These are phyloP conservation scores for Enteromius argenteus DNA, from an alignment of 2,797 vertebrate genomes.

Conservation along the genomic window DNA sequence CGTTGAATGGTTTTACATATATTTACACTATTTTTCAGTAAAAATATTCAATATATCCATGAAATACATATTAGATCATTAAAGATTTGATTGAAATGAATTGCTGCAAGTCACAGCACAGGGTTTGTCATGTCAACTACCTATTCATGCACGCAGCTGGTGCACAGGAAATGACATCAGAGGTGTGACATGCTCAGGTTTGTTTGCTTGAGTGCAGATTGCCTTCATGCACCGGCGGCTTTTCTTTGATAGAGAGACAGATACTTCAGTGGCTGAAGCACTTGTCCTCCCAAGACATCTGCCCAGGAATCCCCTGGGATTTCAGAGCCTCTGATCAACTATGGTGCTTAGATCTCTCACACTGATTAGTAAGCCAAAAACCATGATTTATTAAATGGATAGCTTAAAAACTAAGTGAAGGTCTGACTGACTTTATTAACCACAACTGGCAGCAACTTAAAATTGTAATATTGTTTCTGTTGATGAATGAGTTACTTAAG, in stretches of 20 bases:
- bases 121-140: slow-evolving; percentile 15
- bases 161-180: slow-evolving; percentile 27
- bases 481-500: not conserved
- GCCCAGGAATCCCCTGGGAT: slow-evolving; percentile 5
- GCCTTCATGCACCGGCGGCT: slow-evolving; percentile 18
- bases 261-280: slow-evolving; percentile 27
- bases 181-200: slow-evolving; percentile 29
- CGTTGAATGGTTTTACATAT: not conserved
- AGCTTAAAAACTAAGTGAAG: slow-evolving; percentile 9
- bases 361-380: slow-evolving; percentile 14
- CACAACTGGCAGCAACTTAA: not conserved
- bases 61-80: not conserved
- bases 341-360: slow-evolving; percentile 15
- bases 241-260: slow-evolving; percentile 32
- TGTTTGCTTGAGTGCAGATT: slow-evolving; percentile 39
- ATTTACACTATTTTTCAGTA: not conserved
- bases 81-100: not conserved
- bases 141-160: slow-evolving; percentile 7
- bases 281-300: slow-evolving; percentile 23
- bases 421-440: slow-evolving; percentile 13
- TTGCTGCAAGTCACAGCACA: not conserved
- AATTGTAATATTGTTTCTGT: slow-evolving; percentile 12
- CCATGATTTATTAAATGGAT: slow-evolving; percentile 15
- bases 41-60: not conserved
- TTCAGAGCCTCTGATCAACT: slow-evolving; percentile 14